Base-by-base conservation (phyloP, 2,797 vertebrate species). In the Parauchenoglanis ngamensis region DNA sequence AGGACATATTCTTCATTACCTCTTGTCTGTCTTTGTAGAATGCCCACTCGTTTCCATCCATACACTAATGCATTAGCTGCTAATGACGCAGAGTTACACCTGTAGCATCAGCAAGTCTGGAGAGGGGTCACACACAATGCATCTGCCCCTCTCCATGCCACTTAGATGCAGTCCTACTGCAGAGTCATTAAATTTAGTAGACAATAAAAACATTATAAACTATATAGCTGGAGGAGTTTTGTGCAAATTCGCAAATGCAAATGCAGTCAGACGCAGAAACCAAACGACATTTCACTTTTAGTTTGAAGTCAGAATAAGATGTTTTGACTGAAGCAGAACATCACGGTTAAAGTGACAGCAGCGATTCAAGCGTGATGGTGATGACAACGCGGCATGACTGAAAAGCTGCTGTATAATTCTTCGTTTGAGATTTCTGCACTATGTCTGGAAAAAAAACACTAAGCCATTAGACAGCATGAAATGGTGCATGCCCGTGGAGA, bases 141-240 rank as follows among this genome's bases (percentile, higher is more conserved):
- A 67, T 44, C 35, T 12, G 56, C 0, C 19, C 44, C 17, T 70
- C 65, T 65, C 57, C 17, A 65, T 77, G 54, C 59, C 63, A 70
- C 40, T 70, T 65, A 31, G 7, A 59, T 31, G 5, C 46, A 67
- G 65, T 46, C 44, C 56, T 13, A 68, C 40, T 56, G 17, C 44
- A 73, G 57, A 28, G 76, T 86, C 59, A 88, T 88, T 87, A 81
- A 90, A 87, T 91, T 87, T 63, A 87, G 87, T 88, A 83, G 77
- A 25, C 84, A 70, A 44, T 12, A 46, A 23, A 44, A 12, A 25
- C n/a, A 46, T 19, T 86, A 79, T 8, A 23, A 77, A 35, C 52
- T 73, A 68, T 85, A 56, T 17, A 68, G 49, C 78, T n/a, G 35
- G 23, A 31, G 10, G 10, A 7, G 21, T 19, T 23, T 25, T 49